phyloP scores from a whole-genome alignment of 2,797 vertebrate species.

The Prunella strophiata region DNA sequence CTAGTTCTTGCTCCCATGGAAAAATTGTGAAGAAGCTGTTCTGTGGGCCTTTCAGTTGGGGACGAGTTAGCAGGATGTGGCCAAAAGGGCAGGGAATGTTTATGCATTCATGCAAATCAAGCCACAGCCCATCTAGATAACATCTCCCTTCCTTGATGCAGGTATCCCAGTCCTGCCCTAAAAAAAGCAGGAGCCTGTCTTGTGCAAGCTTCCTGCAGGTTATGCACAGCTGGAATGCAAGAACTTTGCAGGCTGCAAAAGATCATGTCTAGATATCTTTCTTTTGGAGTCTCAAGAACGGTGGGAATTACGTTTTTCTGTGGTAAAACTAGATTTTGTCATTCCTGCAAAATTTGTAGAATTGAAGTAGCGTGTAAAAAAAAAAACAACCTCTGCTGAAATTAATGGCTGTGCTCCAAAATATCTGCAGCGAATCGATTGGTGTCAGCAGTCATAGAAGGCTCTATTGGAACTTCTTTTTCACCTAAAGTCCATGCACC shows the following conservation, averaged over 20 bases:
- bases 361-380: constrained; percentile 32
- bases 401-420: constrained; percentile 43
- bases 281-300: constrained; percentile 60
- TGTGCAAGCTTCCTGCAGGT: constrained; percentile 56
- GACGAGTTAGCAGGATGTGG: constrained; percentile 71
- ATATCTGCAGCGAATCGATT: neutral
- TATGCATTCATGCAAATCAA: constrained; percentile 48
- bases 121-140: constrained; percentile 66
- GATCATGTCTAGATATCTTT: constrained; percentile 57
- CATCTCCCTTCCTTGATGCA: constrained; percentile 60
- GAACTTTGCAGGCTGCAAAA: constrained; percentile 63
- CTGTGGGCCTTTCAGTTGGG: constrained; percentile 70
- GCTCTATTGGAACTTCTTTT: constrained; percentile 64
- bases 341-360: constrained; percentile 64
- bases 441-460: constrained; percentile 47
- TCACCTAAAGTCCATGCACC: constrained; percentile 60
- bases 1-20: constrained; percentile 72
- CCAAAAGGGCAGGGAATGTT: constrained; percentile 69
- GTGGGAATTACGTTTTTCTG: constrained; percentile 51
- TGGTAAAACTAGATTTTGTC: constrained; percentile 61
- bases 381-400: neutral
- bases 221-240: constrained; percentile 71
- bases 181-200: constrained; percentile 47
- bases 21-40: constrained; percentile 73
- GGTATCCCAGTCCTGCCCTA: constrained; percentile 51